Evolutionary conservation across 2,888 invertebrate genomes (phyloP).

Genomic region (Standfussiana lucernea): DNA sequence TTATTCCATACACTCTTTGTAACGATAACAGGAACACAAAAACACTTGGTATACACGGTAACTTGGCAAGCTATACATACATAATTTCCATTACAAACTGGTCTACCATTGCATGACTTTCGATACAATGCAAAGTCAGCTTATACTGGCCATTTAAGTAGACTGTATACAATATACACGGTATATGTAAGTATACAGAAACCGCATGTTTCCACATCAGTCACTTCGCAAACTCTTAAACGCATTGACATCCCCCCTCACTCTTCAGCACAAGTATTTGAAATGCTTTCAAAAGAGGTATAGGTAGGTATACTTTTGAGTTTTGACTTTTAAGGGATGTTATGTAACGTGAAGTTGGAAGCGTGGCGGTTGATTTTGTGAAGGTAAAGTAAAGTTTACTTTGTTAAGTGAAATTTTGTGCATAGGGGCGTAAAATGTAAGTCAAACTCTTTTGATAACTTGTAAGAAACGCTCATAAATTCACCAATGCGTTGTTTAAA

Average conservation of each 20-base stretch:
- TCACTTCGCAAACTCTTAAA: slow-evolving; percentile 39
- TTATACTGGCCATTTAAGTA: not conserved
- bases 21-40: slow-evolving; percentile 16
- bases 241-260: slow-evolving; percentile 51
- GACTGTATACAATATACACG: not conserved
- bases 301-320: not conserved
- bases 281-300: slow-evolving; percentile 46
- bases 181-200: slow-evolving; percentile 10
- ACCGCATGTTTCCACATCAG: slow-evolving; percentile 45
- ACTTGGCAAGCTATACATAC: not conserved
- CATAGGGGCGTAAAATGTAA: not conserved
- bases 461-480: not conserved
- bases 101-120: not conserved
- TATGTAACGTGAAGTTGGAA: not conserved
- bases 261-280: slow-evolving; percentile 48
- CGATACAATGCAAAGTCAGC: not conserved
- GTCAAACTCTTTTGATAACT: not conserved
- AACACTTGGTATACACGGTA: not conserved
- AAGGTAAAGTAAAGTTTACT: not conserved
- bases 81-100: not conserved
- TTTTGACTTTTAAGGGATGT: not conserved
- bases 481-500: not conserved
- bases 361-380: not conserved
- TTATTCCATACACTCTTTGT: slow-evolving; percentile 2
- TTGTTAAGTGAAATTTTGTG: not conserved